Percentiles rank a stretch among this genome's conserved stretches.
phyloP scores from a whole-genome alignment of 2,113 vertebrate genomes.

The Corvus moneduloides region DNA sequence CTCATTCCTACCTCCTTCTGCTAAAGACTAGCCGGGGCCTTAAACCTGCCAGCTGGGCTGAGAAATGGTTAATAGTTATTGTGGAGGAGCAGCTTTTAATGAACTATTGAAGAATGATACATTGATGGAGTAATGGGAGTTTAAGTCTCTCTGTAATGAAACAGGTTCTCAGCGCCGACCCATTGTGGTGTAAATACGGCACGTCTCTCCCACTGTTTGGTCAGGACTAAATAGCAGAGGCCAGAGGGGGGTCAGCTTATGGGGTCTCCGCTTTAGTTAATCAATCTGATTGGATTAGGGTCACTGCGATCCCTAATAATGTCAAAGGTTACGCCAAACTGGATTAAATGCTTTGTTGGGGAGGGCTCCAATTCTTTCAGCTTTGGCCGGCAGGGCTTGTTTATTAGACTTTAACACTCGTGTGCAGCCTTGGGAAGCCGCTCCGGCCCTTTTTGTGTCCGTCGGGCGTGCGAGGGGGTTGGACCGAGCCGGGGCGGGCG shows the following conservation, averaged over 20 bases:
- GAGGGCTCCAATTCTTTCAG: conserved; percentile 64
- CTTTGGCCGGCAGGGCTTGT: conserved; percentile 45
- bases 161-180: conserved; percentile 78
- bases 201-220: conserved; percentile 76
- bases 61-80: conserved; percentile 77
- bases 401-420: conserved; percentile 69
- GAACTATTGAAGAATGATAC: conserved; percentile 82
- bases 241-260: conserved; percentile 73
- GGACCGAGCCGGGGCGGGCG: not conserved
- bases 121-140: conserved; percentile 80
- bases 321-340: conserved; percentile 88
- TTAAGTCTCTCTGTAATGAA: conserved; percentile 84
- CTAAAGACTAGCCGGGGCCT: conserved; percentile 46
- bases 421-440: conserved; percentile 33
- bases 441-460: not conserved
- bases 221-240: conserved; percentile 73
- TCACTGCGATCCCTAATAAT: conserved; percentile 90
- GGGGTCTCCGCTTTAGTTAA: conserved; percentile 83
- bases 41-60: conserved; percentile 75
- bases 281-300: conserved; percentile 99
- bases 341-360: conserved; percentile 89
- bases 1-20: conserved; percentile 50
- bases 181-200: conserved; percentile 85
- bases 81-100: conserved; percentile 81
- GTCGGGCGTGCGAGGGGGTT: not conserved